These are phyloP conservation scores for Chorisops tibialis DNA, from an alignment of 2,888 invertebrate genomes.

Conservation along the genomic window DNA sequence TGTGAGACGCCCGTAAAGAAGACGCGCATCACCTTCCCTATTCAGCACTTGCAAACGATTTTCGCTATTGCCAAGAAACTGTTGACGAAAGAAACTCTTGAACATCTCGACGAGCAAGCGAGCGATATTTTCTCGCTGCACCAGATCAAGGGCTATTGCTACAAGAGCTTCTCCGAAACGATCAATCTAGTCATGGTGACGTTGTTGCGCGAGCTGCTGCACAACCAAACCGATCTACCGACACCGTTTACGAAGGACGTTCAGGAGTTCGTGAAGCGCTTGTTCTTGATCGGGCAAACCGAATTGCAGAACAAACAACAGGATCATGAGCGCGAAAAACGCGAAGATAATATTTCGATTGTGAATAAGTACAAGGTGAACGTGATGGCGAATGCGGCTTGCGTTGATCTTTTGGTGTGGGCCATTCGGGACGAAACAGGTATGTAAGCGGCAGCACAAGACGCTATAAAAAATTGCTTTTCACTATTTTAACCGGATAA, in stretches of 20 bases:
- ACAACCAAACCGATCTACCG: conserved; percentile 85
- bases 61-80: conserved; percentile 78
- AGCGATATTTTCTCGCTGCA: conserved; percentile 72
- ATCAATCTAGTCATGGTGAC: conserved; percentile 91
- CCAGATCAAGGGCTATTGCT: conserved; percentile 79
- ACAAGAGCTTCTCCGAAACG: conserved; percentile 92
- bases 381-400: conserved; percentile 95
- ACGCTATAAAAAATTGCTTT: conserved; percentile 1
- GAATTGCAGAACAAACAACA: conserved; percentile 84
- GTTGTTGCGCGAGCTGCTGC: conserved; percentile 82
- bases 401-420: conserved; percentile 96
- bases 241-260: conserved; percentile 90
- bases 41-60: conserved; percentile 77
- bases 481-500: not conserved
- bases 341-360: conserved; percentile 73
- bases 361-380: conserved; percentile 91
- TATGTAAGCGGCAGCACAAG: conserved; percentile 49
- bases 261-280: conserved; percentile 82
- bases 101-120: conserved; percentile 79
- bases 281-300: conserved; percentile 90
- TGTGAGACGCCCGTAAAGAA: conserved; percentile 69
- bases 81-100: conserved; percentile 77
- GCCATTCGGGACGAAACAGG: conserved; percentile 96
- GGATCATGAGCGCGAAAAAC: conserved; percentile 79
- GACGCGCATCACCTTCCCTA: conserved; percentile 55